Evolutionary conservation across 2,888 invertebrate species (phyloP).

Genomic region (Odontocerum albicorne): DNA sequence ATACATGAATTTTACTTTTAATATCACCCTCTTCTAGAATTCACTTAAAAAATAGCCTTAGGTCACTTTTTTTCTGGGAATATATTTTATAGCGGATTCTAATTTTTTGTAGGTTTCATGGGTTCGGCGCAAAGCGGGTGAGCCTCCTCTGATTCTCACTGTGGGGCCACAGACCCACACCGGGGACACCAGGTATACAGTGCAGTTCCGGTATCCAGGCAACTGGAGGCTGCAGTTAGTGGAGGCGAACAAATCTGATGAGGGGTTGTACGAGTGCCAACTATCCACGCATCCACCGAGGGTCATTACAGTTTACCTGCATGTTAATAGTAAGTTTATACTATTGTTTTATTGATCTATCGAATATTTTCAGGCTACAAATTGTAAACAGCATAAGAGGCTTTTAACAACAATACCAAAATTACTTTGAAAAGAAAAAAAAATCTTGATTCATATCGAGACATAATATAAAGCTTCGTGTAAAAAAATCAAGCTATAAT

Average conservation of each 20-base stretch:
- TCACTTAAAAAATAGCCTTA: background rate
- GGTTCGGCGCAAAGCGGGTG: slow-evolving; percentile 62
- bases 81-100: no score
- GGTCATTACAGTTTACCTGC: slow-evolving; percentile 52
- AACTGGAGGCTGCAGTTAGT: slow-evolving; percentile 58
- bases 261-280: slow-evolving; percentile 56
- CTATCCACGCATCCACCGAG: slow-evolving; percentile 57
- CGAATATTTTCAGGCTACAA: no score
- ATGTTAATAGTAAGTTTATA: slow-evolving; percentile 48
- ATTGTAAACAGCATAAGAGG: no score
- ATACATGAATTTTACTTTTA: background rate
- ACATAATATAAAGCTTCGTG: no score
- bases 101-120: slow-evolving; percentile 61
- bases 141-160: slow-evolving; percentile 62
- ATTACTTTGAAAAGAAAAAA: no score
- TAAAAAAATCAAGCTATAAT: no score
- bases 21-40: background rate
- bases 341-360: no score
- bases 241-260: slow-evolving; percentile 52
- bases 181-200: slow-evolving; percentile 54
- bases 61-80: no score
- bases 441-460: no score
- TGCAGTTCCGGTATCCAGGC: slow-evolving; percentile 56
- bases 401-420: no score
- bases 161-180: slow-evolving; percentile 58